Conservation (phyloP, 2,888 invertebrate genomes). For the Trachelus tabidus region DNA sequence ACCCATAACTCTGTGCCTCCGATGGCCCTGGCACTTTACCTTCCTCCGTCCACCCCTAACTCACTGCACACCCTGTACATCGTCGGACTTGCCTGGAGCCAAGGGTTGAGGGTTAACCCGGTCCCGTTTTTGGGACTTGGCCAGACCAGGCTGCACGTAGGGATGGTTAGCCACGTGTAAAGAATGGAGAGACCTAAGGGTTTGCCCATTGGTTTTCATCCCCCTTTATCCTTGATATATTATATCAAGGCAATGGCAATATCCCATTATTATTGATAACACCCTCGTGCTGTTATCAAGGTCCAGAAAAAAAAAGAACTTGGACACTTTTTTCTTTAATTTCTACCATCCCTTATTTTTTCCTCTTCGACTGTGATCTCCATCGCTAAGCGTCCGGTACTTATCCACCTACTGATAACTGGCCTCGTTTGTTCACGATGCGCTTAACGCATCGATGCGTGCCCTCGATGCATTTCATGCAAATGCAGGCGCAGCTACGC, state of each 20-base stretch:
- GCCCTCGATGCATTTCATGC: not conserved
- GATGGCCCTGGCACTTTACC: not conserved
- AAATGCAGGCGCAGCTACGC: not conserved
- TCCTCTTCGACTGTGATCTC: not conserved
- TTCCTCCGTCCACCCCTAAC: not conserved
- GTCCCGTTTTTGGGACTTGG: not conserved
- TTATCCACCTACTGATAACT: not conserved
- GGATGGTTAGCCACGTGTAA: not conserved
- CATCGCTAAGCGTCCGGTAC: not conserved
- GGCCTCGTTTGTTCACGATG: not conserved
- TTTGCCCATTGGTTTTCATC: not conserved
- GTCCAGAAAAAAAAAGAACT: not conserved
- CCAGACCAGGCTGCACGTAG: not conserved
- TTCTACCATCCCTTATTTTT: not conserved
- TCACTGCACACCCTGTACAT: not conserved
- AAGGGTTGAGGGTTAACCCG: not conserved
- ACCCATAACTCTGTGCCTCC: constrained; percentile 23
- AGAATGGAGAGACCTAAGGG: not conserved
- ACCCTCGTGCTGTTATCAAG: not conserved
- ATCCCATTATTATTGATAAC: not conserved
- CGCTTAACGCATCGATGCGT: not conserved
- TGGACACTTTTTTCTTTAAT: not conserved
- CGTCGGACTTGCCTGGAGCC: not conserved
- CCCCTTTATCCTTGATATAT: not conserved
- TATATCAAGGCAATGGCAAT: not conserved